A percentile compares a stretch with the other conserved stretches of the same genome.
These are phyloP conservation scores for Scaptomyza cyrtandrae DNA, from an alignment of 2,888 invertebrate genomes.

Conservation along the genomic window DNA sequence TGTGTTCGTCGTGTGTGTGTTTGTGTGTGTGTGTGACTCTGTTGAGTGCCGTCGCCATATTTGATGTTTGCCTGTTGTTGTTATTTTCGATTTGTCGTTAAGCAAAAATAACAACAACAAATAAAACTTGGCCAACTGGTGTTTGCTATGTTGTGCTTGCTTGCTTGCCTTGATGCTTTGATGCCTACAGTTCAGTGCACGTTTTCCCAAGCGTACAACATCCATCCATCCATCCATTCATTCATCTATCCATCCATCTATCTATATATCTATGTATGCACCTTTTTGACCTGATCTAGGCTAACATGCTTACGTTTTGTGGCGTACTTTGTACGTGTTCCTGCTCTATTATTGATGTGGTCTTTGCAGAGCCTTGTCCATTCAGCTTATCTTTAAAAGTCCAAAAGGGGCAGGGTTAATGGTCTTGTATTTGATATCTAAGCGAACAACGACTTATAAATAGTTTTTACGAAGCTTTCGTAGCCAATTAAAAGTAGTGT, in stretches of 20 bases:
- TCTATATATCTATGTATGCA: neutral
- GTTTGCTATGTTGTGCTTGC: constrained; percentile 40
- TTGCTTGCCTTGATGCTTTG: too few species aligned
- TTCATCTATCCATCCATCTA: constrained; percentile 20
- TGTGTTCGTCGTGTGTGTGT: neutral
- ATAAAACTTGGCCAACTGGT: constrained; percentile 68
- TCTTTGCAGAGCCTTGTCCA: neutral
- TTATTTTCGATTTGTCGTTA: constrained; percentile 66
- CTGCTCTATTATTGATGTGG: constrained; percentile 22
- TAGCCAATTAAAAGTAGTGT: too few species aligned
- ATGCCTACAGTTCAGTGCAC: constrained; percentile 41
- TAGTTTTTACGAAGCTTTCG: too few species aligned
- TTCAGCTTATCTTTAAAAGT: neutral
- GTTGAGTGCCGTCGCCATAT: constrained; percentile 61
- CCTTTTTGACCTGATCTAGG: constrained; percentile 57
- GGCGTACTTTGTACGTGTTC: constrained; percentile 31
- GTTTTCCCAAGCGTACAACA: constrained; percentile 35
- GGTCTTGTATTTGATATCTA: neutral
- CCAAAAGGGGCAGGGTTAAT: neutral
- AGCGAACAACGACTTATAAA: too few species aligned
- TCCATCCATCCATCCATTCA: constrained; percentile 24
- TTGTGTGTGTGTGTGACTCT: constrained; percentile 22
- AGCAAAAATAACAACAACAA: constrained; percentile 37
- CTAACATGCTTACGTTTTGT: constrained; percentile 40
- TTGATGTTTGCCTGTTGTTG: constrained; percentile 73